Evolutionary conservation across 2,888 invertebrate genomes (phyloP).

Genomic region (Thumatha senex): DNA sequence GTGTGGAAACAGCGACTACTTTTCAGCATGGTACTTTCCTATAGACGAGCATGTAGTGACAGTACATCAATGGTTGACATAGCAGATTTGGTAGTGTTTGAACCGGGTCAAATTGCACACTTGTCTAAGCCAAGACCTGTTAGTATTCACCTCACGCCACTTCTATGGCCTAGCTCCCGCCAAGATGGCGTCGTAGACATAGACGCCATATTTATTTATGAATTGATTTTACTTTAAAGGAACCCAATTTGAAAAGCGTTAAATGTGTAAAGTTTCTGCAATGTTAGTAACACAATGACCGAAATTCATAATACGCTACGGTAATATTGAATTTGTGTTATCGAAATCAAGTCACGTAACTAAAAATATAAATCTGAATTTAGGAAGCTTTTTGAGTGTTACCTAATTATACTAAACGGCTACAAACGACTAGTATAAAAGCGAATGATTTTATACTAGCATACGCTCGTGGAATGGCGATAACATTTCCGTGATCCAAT

Average conservation of each 20-base stretch:
- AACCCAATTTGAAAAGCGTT: constrained; percentile 49
- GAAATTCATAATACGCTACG: constrained; percentile 15
- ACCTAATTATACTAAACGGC: too few species aligned
- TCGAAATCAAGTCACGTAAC: background rate
- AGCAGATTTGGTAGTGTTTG: too few species aligned
- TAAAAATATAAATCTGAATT: background rate
- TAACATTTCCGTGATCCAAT: too few species aligned
- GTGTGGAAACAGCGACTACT: too few species aligned
- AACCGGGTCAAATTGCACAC: too few species aligned
- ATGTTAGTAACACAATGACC: constrained; percentile 26
- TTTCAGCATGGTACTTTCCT: too few species aligned
- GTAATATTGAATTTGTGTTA: constrained; percentile 14
- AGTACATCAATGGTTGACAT: too few species aligned
- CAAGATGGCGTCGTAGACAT: constrained; percentile 50
- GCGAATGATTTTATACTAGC: too few species aligned
- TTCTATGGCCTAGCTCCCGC: constrained; percentile 32
- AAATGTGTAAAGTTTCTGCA: constrained; percentile 31
- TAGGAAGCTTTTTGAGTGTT: too few species aligned
- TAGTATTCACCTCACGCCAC: constrained; percentile 54
- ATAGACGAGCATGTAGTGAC: too few species aligned
- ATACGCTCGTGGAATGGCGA: too few species aligned
- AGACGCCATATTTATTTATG: constrained; percentile 61
- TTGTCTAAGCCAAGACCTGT: constrained; percentile 8
- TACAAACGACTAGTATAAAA: too few species aligned
- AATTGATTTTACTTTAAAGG: constrained; percentile 51